A percentile compares a stretch with the other conserved stretches of the same genome.
Evolutionary conservation across 2,113 vertebrate genomes (phyloP).

Genomic region (Saimiri boliviensis): DNA sequence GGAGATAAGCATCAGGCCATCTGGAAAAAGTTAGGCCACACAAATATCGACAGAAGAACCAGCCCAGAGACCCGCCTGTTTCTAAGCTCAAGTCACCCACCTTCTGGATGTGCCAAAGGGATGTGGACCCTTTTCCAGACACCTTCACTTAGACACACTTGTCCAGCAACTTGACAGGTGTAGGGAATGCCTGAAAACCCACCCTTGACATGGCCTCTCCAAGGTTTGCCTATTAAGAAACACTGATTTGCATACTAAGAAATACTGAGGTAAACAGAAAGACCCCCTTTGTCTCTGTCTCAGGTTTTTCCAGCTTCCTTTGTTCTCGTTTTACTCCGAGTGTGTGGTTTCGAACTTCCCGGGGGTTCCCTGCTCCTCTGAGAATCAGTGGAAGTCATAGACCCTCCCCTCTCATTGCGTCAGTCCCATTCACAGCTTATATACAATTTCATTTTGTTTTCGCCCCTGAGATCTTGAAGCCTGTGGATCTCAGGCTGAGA

Average conservation of each 20-base stretch:
- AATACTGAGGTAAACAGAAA: not conserved
- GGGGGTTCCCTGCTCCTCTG: not conserved
- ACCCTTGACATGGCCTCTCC: not conserved
- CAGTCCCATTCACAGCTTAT: not conserved
- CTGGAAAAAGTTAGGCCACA: not conserved
- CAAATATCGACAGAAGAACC: not conserved
- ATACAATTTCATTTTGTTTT: not conserved
- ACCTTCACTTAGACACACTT: not conserved
- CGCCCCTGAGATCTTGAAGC: not conserved
- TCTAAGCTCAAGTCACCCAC: not conserved
- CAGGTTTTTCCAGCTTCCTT: not conserved
- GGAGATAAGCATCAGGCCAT: not conserved
- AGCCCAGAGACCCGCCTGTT: not conserved
- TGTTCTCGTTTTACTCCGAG: not conserved
- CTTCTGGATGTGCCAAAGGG: not conserved
- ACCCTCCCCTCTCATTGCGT: rapidly evolving
- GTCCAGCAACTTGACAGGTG: not conserved
- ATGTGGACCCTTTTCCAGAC: not conserved
- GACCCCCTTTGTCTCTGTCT: not conserved
- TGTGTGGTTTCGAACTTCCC: not conserved
- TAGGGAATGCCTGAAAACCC: not conserved
- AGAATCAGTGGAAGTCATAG: not conserved
- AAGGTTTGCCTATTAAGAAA: not conserved
- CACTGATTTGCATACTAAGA: not conserved
- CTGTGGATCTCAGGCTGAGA: not conserved